These are phyloP conservation scores for Sitobion miscanthi DNA, from an alignment of 1,140 invertebrate genomes.

Conservation along the genomic window DNA sequence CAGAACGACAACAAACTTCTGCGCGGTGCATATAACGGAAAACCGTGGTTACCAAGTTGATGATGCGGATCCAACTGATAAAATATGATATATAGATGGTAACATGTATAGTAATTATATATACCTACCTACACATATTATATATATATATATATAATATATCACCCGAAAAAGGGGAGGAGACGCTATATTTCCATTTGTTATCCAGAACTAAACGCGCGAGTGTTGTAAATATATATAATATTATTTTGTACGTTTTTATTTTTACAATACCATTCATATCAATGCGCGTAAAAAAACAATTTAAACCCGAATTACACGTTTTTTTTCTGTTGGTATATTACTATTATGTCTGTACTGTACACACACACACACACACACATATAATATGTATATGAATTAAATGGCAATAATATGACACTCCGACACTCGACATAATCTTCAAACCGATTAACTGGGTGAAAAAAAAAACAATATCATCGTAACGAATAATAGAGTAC, in stretches of 20 bases:
- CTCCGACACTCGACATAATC: background rate
- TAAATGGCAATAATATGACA: background rate
- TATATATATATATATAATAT: background rate
- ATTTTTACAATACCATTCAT: conserved; percentile 10
- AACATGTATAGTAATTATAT: background rate
- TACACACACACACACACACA: background rate
- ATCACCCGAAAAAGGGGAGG: conserved; percentile 20
- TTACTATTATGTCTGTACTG: background rate
- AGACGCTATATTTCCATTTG: background rate
- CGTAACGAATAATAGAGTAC: background rate
- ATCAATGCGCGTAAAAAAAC: background rate
- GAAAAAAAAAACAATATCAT: background rate
- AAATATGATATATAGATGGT: background rate
- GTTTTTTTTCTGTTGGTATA: background rate
- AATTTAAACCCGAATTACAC: conserved; percentile 33
- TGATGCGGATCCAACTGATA: background rate
- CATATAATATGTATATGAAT: background rate
- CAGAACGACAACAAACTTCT: background rate
- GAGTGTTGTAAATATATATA: background rate
- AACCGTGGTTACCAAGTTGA: background rate
- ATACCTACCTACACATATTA: background rate
- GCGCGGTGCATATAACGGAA: no score
- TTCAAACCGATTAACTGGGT: background rate
- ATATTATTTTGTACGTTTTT: conserved; percentile 3
- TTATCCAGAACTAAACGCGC: background rate